Evolutionary conservation across 2,113 vertebrate genomes (phyloP).

Genomic region (Oncorhynchus mykiss): DNA sequence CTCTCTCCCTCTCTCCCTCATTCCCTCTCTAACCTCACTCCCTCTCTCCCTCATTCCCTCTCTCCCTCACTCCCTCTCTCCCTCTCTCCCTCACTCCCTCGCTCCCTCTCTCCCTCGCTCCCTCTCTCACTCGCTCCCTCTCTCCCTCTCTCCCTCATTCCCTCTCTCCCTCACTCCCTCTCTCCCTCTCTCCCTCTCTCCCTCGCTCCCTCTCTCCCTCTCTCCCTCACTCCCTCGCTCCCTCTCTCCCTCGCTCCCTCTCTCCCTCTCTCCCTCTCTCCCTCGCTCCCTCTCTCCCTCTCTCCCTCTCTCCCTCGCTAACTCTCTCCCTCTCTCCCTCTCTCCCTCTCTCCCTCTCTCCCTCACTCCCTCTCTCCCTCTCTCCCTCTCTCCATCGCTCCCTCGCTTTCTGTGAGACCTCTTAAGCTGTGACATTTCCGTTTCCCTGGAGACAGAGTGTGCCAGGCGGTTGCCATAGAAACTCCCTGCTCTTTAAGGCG

Average conservation of each 20-base stretch:
- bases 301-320: no score
- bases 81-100: not conserved
- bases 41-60: not conserved
- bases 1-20: no score
- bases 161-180: no score
- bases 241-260: no score
- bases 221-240: constrained; percentile 13
- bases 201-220: constrained; percentile 6
- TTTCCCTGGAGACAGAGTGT: constrained; percentile 81
- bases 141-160: no score
- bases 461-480: constrained; percentile 79
- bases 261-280: no score
- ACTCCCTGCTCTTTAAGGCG: constrained; percentile 76
- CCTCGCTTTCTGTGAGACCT: constrained; percentile 67
- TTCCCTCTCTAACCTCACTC: no score
- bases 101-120: not conserved
- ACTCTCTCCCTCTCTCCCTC: no score
- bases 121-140: not conserved
- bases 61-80: not conserved
- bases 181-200: not conserved
- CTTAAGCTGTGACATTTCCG: constrained; percentile 82
- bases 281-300: not conserved
- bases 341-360: not conserved
- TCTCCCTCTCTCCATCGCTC: not conserved
- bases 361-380: not conserved